These are phyloP conservation scores for Papilio polytes DNA, from an alignment of 1,140 invertebrate species.

Conservation along the genomic window DNA sequence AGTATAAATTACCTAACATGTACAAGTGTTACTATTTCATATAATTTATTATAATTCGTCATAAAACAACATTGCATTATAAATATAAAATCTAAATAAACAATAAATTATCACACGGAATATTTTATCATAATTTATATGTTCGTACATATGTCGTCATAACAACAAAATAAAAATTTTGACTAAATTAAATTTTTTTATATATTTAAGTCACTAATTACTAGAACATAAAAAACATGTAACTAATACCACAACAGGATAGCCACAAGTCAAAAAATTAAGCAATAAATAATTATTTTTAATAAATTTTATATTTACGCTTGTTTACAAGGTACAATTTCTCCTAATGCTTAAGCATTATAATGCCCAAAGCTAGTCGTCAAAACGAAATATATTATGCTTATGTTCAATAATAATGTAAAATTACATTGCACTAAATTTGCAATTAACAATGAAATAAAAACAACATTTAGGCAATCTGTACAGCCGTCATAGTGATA, in stretches of 20 bases:
- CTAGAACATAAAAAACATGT: too few species aligned
- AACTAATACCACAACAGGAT: neutral
- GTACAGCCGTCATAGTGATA: slow-evolving; percentile 58
- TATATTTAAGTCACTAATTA: too few species aligned
- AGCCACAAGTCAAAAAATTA: slow-evolving; percentile 1
- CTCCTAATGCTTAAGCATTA: neutral
- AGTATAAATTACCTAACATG: too few species aligned
- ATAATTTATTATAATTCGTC: too few species aligned
- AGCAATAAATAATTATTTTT: neutral
- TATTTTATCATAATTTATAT: too few species aligned
- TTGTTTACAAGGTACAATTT: neutral
- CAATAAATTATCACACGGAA: too few species aligned
- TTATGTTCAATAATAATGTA: neutral
- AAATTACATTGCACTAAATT: neutral
- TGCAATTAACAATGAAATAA: neutral
- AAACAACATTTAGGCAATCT: slow-evolving; percentile 46
- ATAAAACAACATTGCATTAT: too few species aligned
- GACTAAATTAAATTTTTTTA: too few species aligned
- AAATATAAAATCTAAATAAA: too few species aligned
- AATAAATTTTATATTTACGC: neutral
- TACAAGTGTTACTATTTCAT: too few species aligned
- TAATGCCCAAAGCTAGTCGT: neutral
- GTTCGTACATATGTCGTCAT: too few species aligned
- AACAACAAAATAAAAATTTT: too few species aligned
- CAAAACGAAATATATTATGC: slow-evolving; percentile 2